Conservation (phyloP, 2,113 vertebrate genomes). For the Oreotrochilus melanogaster region DNA sequence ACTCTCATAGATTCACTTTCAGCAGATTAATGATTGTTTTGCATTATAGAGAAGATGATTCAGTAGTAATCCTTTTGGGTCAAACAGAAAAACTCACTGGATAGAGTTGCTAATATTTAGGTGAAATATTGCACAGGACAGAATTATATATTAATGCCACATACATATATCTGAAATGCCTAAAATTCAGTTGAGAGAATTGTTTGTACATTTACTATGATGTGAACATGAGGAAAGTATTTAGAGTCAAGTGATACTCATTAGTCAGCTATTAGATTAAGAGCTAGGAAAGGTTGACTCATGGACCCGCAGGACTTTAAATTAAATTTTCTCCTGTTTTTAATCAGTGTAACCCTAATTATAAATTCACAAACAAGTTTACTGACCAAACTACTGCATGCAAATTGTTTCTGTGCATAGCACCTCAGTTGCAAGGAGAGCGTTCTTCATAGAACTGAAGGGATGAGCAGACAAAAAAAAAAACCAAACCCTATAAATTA, state of each 20-base stretch:
- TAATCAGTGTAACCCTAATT: conserved; percentile 34
- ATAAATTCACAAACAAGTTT: conserved; percentile 14
- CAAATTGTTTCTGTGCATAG: not conserved
- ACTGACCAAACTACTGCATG: not conserved
- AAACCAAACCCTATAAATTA: not conserved
- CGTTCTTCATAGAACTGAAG: not conserved
- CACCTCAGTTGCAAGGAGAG: not conserved
- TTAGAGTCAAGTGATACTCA: conserved; percentile 9
- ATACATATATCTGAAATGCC: not conserved
- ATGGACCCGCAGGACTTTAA: not conserved
- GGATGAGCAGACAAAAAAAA: not conserved
- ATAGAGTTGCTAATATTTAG: conserved; percentile 4
- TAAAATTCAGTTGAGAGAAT: not conserved
- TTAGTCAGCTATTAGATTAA: conserved; percentile 24
- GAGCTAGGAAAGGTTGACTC: not conserved
- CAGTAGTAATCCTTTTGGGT: not conserved
- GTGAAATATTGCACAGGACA: conserved; percentile 36
- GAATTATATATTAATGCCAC: conserved; percentile 20
- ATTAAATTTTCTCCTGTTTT: conserved; percentile 40
- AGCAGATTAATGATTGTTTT: conserved; percentile 45
- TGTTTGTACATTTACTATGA: not conserved
- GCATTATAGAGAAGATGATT: conserved; percentile 11
- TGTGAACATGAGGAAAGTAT: not conserved
- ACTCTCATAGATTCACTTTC: not conserved
- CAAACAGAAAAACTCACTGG: not conserved